phyloP scores from a whole-genome alignment of 2,888 invertebrate species.

The Beris morrisii region DNA sequence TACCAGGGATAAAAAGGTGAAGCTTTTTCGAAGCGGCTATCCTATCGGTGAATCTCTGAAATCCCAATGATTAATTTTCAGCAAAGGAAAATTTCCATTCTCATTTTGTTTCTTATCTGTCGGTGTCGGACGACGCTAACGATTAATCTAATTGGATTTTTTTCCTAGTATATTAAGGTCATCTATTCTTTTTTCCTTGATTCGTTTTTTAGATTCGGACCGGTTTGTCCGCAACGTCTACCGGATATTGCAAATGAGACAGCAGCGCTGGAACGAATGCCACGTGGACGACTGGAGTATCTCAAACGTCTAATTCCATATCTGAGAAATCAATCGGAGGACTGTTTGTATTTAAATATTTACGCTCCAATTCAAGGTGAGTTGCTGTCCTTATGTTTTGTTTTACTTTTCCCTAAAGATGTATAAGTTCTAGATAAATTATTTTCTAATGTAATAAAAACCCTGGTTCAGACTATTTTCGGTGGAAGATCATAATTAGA shows the following conservation, averaged over 20 bases:
- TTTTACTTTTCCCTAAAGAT: neutral
- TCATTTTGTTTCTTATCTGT: neutral
- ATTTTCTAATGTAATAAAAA: too few species aligned
- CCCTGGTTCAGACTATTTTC: too few species aligned
- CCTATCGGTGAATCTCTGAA: slow-evolving; percentile 1
- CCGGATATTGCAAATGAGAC: slow-evolving; percentile 86
- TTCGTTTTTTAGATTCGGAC: slow-evolving; percentile 65
- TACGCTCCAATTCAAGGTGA: slow-evolving; percentile 95
- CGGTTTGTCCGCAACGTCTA: slow-evolving; percentile 90
- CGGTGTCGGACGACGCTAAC: neutral
- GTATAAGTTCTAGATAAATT: too few species aligned
- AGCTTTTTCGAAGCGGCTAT: neutral
- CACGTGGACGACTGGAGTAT: slow-evolving; percentile 84
- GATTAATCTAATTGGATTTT: slow-evolving; percentile 14
- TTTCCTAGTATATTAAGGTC: slow-evolving; percentile 18
- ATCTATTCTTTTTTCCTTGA: slow-evolving; percentile 27
- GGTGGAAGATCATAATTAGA: too few species aligned
- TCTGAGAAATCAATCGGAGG: slow-evolving; percentile 90
- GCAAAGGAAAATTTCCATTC: neutral
- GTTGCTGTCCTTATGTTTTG: slow-evolving; percentile 46
- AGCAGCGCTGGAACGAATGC: slow-evolving; percentile 80
- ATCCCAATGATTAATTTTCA: slow-evolving; percentile 25
- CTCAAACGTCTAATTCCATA: slow-evolving; percentile 84
- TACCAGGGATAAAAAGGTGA: slow-evolving; percentile 28
- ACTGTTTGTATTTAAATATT: slow-evolving; percentile 95